A percentile compares a stretch with the other conserved stretches of the same genome.
Evolutionary conservation across 2,797 vertebrate genomes (phyloP).

Genomic region (Eptatretus atami): DNA sequence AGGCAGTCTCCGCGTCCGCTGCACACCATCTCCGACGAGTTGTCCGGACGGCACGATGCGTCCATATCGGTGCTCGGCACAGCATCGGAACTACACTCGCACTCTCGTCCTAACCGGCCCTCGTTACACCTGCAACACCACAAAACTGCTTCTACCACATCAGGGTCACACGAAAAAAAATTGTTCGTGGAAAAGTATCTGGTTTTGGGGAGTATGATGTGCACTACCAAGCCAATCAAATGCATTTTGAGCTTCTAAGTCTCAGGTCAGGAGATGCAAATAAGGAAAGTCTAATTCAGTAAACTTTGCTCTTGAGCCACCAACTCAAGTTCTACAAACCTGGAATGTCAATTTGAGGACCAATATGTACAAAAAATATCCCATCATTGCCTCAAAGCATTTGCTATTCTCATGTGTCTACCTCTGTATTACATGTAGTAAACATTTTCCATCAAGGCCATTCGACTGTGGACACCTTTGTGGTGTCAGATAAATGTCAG

Average conservation of each 20-base stretch:
- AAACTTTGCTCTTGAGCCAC: too few relatives aligned
- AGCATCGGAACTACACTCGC: conserved; percentile 80
- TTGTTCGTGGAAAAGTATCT: too few relatives aligned
- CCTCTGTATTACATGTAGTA: neutral
- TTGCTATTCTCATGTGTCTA: neutral
- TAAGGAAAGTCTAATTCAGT: too few relatives aligned
- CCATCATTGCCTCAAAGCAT: too few relatives aligned
- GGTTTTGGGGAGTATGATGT: too few relatives aligned
- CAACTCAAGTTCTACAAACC: too few relatives aligned
- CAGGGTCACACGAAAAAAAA: too few relatives aligned
- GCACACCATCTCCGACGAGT: conserved; percentile 57
- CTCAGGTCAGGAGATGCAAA: neutral
- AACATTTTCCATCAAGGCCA: neutral
- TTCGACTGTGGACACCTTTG: neutral
- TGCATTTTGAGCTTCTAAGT: neutral
- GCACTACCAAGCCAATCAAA: too few relatives aligned
- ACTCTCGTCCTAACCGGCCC: conserved; percentile 47
- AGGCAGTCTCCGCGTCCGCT: conserved; percentile 81
- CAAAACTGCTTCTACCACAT: too few relatives aligned
- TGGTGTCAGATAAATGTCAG: neutral
- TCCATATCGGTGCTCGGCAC: conserved; percentile 70
- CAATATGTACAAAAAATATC: too few relatives aligned
- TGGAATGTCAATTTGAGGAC: too few relatives aligned
- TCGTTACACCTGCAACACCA: conserved; percentile 36
- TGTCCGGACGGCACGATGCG: conserved; percentile 56